phyloP scores from a whole-genome alignment of 2,888 invertebrate genomes.

The Marasmarcha lunaedactyla region DNA sequence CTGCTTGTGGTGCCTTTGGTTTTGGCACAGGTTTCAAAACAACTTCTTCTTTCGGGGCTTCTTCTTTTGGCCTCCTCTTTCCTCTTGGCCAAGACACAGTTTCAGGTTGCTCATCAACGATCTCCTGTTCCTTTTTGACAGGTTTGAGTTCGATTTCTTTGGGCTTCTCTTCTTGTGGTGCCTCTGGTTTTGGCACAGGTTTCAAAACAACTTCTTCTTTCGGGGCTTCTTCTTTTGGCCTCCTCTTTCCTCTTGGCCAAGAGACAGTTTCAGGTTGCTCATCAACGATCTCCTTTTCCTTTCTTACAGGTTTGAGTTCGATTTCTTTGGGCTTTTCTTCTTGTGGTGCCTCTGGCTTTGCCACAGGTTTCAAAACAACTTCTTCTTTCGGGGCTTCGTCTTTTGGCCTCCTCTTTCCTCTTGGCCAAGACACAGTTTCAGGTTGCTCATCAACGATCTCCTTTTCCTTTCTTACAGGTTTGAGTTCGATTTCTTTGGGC shows the following conservation, averaged over 20 bases:
- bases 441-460: conserved; percentile 28
- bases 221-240: conserved; percentile 20
- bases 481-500: conserved; percentile 33
- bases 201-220: conserved; percentile 23
- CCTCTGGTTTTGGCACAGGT: conserved; percentile 30
- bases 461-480: conserved; percentile 26
- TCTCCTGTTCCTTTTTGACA: conserved; percentile 27
- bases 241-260: conserved; percentile 20
- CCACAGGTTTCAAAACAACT: conserved; percentile 24
- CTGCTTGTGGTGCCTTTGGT: conserved; percentile 27
- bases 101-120: conserved; percentile 24
- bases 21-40: conserved; percentile 30
- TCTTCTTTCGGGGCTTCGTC: conserved; percentile 31
- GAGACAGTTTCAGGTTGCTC: conserved; percentile 22
- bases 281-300: conserved; percentile 29
- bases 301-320: conserved; percentile 33
- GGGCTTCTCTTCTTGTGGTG: conserved; percentile 26
- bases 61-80: conserved; percentile 20
- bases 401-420: conserved; percentile 19
- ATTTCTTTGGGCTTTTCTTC: conserved; percentile 26
- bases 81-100: conserved; percentile 25
- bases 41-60: conserved; percentile 31
- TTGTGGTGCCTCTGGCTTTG: conserved; percentile 21
- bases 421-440: conserved; percentile 27
- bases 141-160: conserved; percentile 17